Evolutionary conservation across 2,113 vertebrate genomes (phyloP), one percentile per base, ranked within the genome.

Genomic region (Merops nubicus): DNA sequence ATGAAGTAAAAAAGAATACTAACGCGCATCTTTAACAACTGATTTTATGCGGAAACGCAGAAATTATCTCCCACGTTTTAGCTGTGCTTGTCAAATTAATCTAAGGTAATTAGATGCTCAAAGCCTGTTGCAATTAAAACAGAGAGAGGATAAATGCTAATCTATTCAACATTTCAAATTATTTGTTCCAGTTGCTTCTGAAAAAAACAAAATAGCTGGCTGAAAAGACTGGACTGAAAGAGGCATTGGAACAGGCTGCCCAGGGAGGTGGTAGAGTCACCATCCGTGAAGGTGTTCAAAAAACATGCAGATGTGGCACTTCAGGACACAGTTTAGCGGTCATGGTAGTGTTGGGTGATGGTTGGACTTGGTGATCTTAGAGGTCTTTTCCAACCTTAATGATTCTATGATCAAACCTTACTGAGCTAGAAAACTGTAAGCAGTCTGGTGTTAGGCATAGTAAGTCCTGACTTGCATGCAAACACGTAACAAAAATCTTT

Each of bases 11-110:
- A 67, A 15, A 56, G 43, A 64, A 29, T 17, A 40, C 38, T 33
- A 64, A 47, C 4, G 20, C 0, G 0, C 15, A 64, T 28, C 33
- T 88, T 50, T 28, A 64, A 48, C 28, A 54, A 63, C 7, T 53
- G 15, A 74, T 54, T 54, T 72, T 57, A 53, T 26, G 15, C 17
- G 70, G 11, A 92, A 92, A 89, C 23, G 64, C 8, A 75, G 19
- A 63, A 77, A 28, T 51, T 9, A 20, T 48, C 31, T 85, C 77
- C 20, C 20, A 69, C 10, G 19, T 56, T 60, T 79, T 51, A 85
- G 25, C 53, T 33, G 6, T 45, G 21, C 29, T 84, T 63, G 9
- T 63, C 51, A 53, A 64, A 42, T 68, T 31, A 11, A 29, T 26
- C 20, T 68, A 74, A 48, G 7, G 29, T 16, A 25, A 59, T 89